Evolutionary conservation across 2,113 vertebrate species (phyloP), one percentile per base, ranked within the genome.

Genomic region (Microcebus griseorufus): DNA sequence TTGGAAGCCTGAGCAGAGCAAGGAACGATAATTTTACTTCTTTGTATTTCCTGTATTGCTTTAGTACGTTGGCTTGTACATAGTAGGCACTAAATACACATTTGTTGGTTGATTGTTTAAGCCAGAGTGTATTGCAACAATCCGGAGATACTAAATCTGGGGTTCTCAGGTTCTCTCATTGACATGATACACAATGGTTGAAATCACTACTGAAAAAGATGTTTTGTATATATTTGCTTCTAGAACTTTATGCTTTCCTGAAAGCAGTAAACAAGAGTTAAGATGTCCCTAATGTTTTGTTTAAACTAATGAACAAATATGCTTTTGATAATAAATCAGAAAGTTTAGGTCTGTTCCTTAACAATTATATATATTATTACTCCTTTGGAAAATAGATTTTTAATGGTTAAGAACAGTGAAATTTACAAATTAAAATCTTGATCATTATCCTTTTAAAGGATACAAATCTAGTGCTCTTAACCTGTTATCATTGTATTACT

Each of bases 351-450:
- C 42, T 92, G 37, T 95, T 78, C 85, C 73, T 94, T 89, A 89
- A 87, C 70, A 86, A 75, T 78, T 86, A 69, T 95, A 80, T 94
- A 58, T 91, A 96, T 93, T 97, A 95, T 95, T 67, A 94, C 85
- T 97, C 58, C 90, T 97, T 86, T 96, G 97, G 96, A 98, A 96
- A 95, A 84, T 95, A 95, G 79, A 73, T 95, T 94, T 97, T 93
- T 95, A 94, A 95, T 92, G 42, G 55, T 90, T 97, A 96, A 97
- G 94, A 97, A 97, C 32, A 96, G 80, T 96, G 93, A 98, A 95
- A 97, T 97, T 98, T 97, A 95, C 34, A 97, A 89, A 79, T 81
- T 58, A 90, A 98, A 97, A 97, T 97, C 34, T 95, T 92, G 89
- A 85, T 94, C 32, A 60, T 60, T 73, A 51, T 95, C 88, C 83